phyloP scores from a whole-genome alignment of 2,113 vertebrate genomes.

The Microtus ochrogaster region DNA sequence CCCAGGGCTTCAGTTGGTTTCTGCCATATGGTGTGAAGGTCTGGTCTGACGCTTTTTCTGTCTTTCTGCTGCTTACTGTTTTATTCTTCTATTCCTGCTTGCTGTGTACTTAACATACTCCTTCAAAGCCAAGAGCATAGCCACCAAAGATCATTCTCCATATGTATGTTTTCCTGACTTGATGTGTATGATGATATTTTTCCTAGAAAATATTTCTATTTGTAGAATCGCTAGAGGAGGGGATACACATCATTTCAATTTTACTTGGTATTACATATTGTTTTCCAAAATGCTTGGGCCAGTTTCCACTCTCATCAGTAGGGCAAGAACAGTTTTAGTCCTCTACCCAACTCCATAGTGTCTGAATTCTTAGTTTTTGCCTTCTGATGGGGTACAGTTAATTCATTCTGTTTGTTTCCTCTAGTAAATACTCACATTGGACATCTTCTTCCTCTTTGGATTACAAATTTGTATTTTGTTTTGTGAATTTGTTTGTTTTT shows the following conservation, averaged over 20 bases:
- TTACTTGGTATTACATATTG: conserved; percentile 11
- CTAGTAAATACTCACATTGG: background rate
- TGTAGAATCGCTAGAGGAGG: conserved; percentile 24
- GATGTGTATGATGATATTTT: conserved; percentile 4
- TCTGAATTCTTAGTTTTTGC: conserved; percentile 34
- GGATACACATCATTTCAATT: background rate
- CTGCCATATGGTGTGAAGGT: background rate
- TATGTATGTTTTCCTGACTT: background rate
- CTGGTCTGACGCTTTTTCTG: background rate
- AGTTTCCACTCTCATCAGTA: background rate
- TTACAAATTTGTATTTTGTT: conserved; percentile 33
- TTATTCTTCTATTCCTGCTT: background rate
- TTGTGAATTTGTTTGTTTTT: background rate
- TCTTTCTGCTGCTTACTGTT: background rate
- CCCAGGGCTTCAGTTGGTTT: background rate
- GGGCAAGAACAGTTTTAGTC: background rate
- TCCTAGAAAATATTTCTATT: conserved; percentile 34
- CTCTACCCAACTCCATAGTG: background rate
- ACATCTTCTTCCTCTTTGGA: conserved; percentile 30
- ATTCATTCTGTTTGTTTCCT: conserved; percentile 45
- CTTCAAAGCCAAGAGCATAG: background rate
- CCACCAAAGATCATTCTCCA: background rate
- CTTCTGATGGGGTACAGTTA: background rate
- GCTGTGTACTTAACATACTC: background rate
- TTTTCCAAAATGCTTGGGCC: background rate